phyloP scores from a whole-genome alignment of 1,140 invertebrate species.

The Drosophila ohnishii region DNA sequence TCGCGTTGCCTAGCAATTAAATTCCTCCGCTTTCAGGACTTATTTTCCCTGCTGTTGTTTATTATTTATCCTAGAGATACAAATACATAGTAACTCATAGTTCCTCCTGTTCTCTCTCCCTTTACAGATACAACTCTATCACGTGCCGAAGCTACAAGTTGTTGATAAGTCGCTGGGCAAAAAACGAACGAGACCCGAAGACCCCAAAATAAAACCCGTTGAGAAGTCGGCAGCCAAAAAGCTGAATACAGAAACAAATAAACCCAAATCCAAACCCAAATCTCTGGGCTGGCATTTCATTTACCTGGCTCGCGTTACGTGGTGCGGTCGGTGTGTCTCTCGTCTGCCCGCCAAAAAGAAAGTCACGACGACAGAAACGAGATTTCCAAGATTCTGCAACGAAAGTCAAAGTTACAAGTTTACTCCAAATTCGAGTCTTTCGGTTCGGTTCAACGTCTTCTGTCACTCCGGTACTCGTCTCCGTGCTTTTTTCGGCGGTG shows the following conservation, averaged over 20 bases:
- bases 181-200: conserved; percentile 29
- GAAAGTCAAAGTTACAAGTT: conserved; percentile 81
- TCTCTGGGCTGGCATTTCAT: conserved; percentile 62
- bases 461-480: conserved; percentile 14
- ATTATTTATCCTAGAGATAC: conserved; percentile 6
- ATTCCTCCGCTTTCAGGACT: not conserved
- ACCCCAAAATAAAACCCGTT: conserved; percentile 27
- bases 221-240: conserved; percentile 27
- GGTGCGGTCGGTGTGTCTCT: conserved; percentile 43
- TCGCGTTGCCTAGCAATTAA: conserved; percentile 12
- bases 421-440: conserved; percentile 58
- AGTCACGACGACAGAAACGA: conserved; percentile 79
- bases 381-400: conserved; percentile 81
- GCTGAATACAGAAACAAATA: conserved; percentile 43
- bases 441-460: conserved; percentile 70
- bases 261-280: conserved; percentile 18
- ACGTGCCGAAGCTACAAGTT: conserved; percentile 58
- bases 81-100: not conserved
- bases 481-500: conserved; percentile 14
- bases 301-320: conserved; percentile 65
- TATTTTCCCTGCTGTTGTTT: not conserved
- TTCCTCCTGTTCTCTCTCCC: conserved; percentile 17
- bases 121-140: conserved; percentile 31
- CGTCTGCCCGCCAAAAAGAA: conserved; percentile 70
- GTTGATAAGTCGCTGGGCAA: conserved; percentile 44